A percentile compares a stretch with the other conserved stretches of the same genome.
These are phyloP conservation scores for Achlya flavicornis DNA, from an alignment of 2,888 invertebrate genomes.

Conservation along the genomic window DNA sequence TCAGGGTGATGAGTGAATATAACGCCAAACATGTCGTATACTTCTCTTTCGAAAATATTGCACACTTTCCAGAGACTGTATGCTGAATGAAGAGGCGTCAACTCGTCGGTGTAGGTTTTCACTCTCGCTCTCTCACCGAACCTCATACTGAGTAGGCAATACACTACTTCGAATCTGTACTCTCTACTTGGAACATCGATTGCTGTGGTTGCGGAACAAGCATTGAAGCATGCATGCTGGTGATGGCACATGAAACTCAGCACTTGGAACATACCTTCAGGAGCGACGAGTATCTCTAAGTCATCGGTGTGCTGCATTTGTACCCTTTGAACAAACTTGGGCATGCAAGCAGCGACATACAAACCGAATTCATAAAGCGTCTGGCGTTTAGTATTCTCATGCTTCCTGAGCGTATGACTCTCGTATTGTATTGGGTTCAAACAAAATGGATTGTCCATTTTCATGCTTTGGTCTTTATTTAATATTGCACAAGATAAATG, in stretches of 20 bases:
- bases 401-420: conserved; percentile 56
- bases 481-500: conserved; percentile 18
- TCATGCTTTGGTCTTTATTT: conserved; percentile 30
- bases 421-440: conserved; percentile 55
- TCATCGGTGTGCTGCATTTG: conserved; percentile 72
- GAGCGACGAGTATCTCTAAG: conserved; percentile 66
- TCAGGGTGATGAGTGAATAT: conserved; percentile 74
- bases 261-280: conserved; percentile 66
- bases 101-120: conserved; percentile 74
- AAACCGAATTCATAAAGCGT: conserved; percentile 71
- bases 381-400: conserved; percentile 63
- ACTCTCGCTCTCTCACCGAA: conserved; percentile 56
- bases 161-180: conserved; percentile 70
- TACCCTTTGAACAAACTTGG: conserved; percentile 72
- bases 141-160: conserved; percentile 62
- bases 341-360: conserved; percentile 71
- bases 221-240: conserved; percentile 68
- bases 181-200: conserved; percentile 69
- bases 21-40: conserved; percentile 74
- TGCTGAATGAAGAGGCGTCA: conserved; percentile 68
- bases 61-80: conserved; percentile 55
- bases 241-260: conserved; percentile 65
- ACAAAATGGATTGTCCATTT: conserved; percentile 47
- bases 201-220: conserved; percentile 62
- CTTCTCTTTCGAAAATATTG: conserved; percentile 66